These are phyloP conservation scores for Phymanthus crucifer DNA, from an alignment of 92 coral and sea anemone genomes.

Conservation along the genomic window DNA sequence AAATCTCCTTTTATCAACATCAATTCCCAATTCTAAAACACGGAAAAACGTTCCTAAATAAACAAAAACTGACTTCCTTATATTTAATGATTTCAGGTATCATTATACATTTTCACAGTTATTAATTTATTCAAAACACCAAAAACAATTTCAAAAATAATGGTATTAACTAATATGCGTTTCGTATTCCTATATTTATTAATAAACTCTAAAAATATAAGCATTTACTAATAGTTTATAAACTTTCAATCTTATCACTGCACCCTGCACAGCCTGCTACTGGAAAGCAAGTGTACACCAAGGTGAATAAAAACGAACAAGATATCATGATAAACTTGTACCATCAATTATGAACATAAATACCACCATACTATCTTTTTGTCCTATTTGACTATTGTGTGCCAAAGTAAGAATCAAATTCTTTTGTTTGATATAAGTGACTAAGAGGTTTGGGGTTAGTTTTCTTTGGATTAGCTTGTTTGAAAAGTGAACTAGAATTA, in stretches of 20 bases:
- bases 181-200: not conserved
- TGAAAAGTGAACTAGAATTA: no score
- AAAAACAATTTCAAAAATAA: no score
- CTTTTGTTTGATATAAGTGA: no score
- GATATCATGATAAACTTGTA: not conserved
- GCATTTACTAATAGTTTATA: no score
- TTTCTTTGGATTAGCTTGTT: no score
- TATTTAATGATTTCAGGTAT: not conserved
- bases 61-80: not conserved
- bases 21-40: not conserved
- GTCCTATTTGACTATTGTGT: no score
- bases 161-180: not conserved
- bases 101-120: no score
- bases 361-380: no score
- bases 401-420: no score
- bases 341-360: not conserved
- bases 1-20: not conserved
- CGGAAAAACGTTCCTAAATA: no score
- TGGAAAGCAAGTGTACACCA: slow-evolving; percentile 8
- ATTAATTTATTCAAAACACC: no score
- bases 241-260: slow-evolving; percentile 18
- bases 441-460: no score
- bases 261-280: slow-evolving; percentile 21
- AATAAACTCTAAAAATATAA: not conserved
- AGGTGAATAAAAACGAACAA: slow-evolving; percentile 18